A percentile compares a stretch with the other conserved stretches of the same genome.
Evolutionary conservation across 1,140 invertebrate genomes (phyloP).

Genomic region (Lethrus apterus): DNA sequence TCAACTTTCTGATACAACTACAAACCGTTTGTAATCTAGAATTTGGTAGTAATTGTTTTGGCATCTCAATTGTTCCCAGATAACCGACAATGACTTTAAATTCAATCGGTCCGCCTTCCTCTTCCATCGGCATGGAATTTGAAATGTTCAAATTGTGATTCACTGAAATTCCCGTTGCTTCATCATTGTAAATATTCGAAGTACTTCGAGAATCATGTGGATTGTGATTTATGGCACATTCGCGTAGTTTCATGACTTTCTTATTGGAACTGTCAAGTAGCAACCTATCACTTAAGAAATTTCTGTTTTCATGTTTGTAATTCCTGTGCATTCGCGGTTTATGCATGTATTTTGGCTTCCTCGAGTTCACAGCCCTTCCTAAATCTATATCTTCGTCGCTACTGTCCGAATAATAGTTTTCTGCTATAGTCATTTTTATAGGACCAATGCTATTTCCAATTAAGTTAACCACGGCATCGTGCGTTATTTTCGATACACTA

Average conservation of each 20-base stretch:
- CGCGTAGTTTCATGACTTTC: conserved; percentile 43
- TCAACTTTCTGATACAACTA: conserved; percentile 79
- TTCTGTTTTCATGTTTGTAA: conserved; percentile 23
- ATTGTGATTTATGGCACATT: conserved; percentile 37
- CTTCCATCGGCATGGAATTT: conserved; percentile 25
- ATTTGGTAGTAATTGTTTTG: conserved; percentile 70
- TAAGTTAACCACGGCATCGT: conserved; percentile 86
- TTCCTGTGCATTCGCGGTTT: conserved; percentile 26
- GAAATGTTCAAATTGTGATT: conserved; percentile 18
- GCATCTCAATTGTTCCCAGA: conserved; percentile 92
- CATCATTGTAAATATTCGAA: conserved; percentile 12
- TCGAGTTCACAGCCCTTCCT: conserved; percentile 44
- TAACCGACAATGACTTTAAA: conserved; percentile 87
- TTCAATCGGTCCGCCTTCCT: conserved; percentile 55
- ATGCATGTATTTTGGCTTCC: conserved; percentile 59
- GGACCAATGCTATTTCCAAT: conserved; percentile 77
- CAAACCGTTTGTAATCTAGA: conserved; percentile 63
- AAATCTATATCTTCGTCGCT: conserved; percentile 64
- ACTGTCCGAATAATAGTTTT: conserved; percentile 81
- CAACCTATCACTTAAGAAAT: conserved; percentile 15
- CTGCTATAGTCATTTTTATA: conserved; percentile 76
- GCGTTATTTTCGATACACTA: conserved; percentile 79
- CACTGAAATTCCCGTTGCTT: conserved; percentile 3
- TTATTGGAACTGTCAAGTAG: conserved; percentile 14
- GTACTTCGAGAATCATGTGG: conserved; percentile 42